Evolutionary conservation across 1,140 invertebrate genomes (phyloP).

Genomic region (Babylonia areolata): DNA sequence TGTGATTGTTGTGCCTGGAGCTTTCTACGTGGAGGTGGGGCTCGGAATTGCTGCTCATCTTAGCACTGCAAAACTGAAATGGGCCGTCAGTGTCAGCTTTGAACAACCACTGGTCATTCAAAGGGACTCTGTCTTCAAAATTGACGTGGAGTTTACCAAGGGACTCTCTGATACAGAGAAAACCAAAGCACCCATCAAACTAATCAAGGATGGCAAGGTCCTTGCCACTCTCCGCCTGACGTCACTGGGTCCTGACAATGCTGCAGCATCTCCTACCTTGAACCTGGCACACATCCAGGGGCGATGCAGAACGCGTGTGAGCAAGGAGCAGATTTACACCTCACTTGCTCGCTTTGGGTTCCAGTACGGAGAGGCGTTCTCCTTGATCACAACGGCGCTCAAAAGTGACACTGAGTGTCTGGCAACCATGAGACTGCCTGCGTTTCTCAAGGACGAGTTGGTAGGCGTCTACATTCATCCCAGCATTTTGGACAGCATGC

Average conservation of each 20-base stretch:
- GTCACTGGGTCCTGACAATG: not conserved
- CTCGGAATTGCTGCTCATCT: constrained; percentile 39
- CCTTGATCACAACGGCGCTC: constrained; percentile 45
- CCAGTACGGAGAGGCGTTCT: constrained; percentile 53
- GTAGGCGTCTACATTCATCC: constrained; percentile 55
- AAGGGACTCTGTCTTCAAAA: constrained; percentile 17
- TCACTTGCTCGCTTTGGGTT: constrained; percentile 51
- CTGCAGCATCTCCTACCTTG: not conserved
- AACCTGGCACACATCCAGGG: constrained; percentile 46
- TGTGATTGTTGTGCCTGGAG: constrained; percentile 47
- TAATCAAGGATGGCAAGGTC: constrained; percentile 23
- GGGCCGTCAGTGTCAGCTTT: constrained; percentile 39
- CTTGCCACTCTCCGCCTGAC: constrained; percentile 16
- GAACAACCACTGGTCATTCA: constrained; percentile 41
- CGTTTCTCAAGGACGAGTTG: constrained; percentile 46
- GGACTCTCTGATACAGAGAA: not conserved
- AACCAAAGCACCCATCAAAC: constrained; percentile 14
- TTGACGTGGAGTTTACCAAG: constrained; percentile 28
- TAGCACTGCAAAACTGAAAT: constrained; percentile 22
- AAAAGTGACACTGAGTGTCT: constrained; percentile 53
- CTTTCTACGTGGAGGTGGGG: constrained; percentile 49
- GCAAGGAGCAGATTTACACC: constrained; percentile 52
- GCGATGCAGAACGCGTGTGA: constrained; percentile 46
- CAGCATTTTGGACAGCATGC: constrained; percentile 55
- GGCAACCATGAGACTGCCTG: constrained; percentile 47